A percentile compares a stretch with the other conserved stretches of the same genome.
These are phyloP conservation scores for Tetranychus urticae DNA, from an alignment of 1,140 invertebrate genomes.

Conservation along the genomic window DNA sequence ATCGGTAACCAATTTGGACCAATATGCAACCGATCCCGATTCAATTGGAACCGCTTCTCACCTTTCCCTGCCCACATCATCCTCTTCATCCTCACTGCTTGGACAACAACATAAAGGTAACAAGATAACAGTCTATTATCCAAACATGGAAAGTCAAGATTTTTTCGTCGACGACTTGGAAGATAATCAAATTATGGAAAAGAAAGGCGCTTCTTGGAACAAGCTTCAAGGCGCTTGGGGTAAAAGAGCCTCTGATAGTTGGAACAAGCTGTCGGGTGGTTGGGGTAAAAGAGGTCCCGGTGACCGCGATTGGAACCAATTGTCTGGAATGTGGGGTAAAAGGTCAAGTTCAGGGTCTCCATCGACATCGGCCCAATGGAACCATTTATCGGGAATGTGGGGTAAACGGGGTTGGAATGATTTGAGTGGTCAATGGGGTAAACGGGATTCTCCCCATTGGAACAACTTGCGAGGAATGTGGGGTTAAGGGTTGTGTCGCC, in stretches of 20 bases:
- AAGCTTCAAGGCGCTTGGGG: conserved; percentile 9
- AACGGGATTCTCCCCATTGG: conserved; percentile 9
- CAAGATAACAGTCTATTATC: too few species aligned
- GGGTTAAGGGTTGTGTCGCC: conserved; percentile 4
- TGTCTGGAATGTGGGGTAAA: conserved; percentile 11
- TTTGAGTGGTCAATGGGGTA: conserved; percentile 6
- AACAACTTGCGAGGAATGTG: conserved; percentile 13
- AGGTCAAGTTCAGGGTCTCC: background rate
- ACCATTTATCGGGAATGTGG: conserved; percentile 11
- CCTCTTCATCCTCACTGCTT: background rate
- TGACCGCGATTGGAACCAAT: conserved; percentile 8
- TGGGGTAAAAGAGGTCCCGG: conserved; percentile 2
- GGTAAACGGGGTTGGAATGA: conserved; percentile 13
- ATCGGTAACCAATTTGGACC: background rate
- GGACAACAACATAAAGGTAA: background rate
- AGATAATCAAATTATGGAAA: background rate
- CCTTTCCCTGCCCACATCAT: background rate
- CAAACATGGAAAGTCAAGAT: too few species aligned
- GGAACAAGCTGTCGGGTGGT: conserved; percentile 17
- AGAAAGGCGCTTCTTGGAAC: conserved; percentile 3
- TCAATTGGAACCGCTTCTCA: background rate
- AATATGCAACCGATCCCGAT: background rate
- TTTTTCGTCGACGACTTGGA: too few species aligned
- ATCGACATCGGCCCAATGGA: conserved; percentile 6
- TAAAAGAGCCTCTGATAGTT: background rate